Conservation (phyloP, 2,888 invertebrate species). For the Drosophila pseudotakahashii region DNA sequence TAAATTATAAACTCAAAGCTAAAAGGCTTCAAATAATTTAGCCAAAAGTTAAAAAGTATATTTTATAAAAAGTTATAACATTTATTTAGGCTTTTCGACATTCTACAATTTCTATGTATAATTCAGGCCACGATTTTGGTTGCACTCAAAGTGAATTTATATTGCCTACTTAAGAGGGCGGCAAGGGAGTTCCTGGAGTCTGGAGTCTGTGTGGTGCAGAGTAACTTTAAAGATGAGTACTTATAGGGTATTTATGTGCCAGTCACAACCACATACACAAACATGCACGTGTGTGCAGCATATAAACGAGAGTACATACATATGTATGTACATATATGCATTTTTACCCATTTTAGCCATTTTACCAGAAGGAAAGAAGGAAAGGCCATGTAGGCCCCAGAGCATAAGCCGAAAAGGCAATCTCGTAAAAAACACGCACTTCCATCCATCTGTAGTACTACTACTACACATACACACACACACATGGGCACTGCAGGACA, state of each 20-base stretch:
- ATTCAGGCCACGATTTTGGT: constrained; percentile 18
- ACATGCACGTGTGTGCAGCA: constrained; percentile 20
- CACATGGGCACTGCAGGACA: neutral
- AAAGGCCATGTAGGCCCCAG: constrained; percentile 34
- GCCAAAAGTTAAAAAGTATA: too few relatives aligned
- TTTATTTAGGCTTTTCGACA: neutral
- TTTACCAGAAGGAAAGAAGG: constrained; percentile 5
- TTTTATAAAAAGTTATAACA: too few relatives aligned
- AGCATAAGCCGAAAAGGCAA: constrained; percentile 42
- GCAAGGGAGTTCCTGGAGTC: neutral
- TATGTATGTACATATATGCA: neutral
- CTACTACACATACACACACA: constrained; percentile 20
- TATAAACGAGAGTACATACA: neutral
- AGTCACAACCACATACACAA: neutral
- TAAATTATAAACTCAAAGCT: too few relatives aligned
- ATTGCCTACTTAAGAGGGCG: constrained; percentile 38
- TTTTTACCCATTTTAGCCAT: constrained; percentile 4
- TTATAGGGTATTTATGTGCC: constrained; percentile 16
- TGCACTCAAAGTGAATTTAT: constrained; percentile 38
- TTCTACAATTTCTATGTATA: constrained; percentile 3
- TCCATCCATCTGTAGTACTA: constrained; percentile 35
- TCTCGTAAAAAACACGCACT: constrained; percentile 45
- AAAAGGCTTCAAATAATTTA: too few relatives aligned
- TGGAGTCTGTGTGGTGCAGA: neutral
- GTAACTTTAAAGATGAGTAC: constrained; percentile 19